Percentiles rank a stretch among this genome's conserved stretches.
These are phyloP conservation scores for Cynocephalus volans DNA, from an alignment of 2,113 vertebrate genomes.

Conservation along the genomic window DNA sequence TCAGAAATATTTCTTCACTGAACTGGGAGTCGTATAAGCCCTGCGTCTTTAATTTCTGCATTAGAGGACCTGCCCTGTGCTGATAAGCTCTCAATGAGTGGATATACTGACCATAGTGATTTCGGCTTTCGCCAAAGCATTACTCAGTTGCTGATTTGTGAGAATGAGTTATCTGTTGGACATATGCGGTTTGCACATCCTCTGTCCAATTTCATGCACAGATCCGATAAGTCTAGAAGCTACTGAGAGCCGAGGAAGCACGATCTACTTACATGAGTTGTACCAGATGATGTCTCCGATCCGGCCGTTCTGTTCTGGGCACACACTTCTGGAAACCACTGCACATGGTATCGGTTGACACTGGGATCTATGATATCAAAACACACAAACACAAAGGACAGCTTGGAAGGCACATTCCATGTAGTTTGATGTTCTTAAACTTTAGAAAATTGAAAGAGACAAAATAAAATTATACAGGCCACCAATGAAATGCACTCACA, in stretches of 20 bases:
- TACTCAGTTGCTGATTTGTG: accelerated
- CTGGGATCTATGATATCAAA: conserved; percentile 87
- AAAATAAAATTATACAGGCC: no score
- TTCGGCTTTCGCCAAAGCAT: accelerated
- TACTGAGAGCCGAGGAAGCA: no score
- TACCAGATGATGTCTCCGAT: conserved; percentile 88
- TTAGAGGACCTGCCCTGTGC: accelerated
- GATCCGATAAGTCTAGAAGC: accelerated
- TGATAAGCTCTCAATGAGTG: no score
- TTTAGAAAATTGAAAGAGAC: accelerated
- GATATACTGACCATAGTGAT: accelerated
- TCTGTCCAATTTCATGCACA: accelerated
- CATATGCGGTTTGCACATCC: accelerated
- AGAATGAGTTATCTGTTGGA: accelerated
- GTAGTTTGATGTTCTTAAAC: accelerated
- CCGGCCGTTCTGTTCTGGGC: conserved; percentile 92
- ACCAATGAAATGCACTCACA: accelerated
- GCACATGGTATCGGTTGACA: conserved; percentile 92
- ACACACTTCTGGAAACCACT: conserved; percentile 95
- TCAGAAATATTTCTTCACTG: no score
- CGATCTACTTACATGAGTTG: conserved; percentile 91
- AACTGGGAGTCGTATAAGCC: accelerated
- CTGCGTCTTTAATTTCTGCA: accelerated
- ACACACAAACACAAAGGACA: conserved; percentile 18
- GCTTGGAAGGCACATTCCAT: accelerated